phyloP scores from a whole-genome alignment of 2,888 invertebrate genomes.

The Empis livida region DNA sequence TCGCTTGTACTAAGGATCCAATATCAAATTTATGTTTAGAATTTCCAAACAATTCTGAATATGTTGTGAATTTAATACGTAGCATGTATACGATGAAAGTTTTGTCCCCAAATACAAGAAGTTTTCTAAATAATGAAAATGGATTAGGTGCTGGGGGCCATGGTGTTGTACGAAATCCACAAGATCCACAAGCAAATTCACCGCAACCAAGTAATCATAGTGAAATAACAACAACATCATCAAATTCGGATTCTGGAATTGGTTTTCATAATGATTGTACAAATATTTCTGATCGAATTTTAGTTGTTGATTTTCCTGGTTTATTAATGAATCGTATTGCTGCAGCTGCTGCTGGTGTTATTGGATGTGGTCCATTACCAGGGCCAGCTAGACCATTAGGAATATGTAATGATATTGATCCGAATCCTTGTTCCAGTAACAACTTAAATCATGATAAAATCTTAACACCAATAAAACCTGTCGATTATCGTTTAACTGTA shows the following conservation, averaged over 20 bases:
- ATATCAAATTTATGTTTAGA: slow-evolving; percentile 71
- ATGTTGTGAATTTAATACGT: slow-evolving; percentile 56
- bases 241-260: slow-evolving; percentile 91
- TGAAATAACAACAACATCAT: slow-evolving; percentile 69
- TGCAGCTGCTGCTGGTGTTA: slow-evolving; percentile 4
- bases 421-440: slow-evolving; percentile 4
- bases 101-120: slow-evolving; percentile 26
- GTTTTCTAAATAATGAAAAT: slow-evolving; percentile 19
- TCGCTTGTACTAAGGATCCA: slow-evolving; percentile 69
- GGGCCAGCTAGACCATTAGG: slow-evolving; percentile 21
- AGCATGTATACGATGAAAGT: slow-evolving; percentile 57
- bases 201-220: slow-evolving; percentile 77
- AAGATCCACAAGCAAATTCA: slow-evolving; percentile 46
- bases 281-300: slow-evolving; percentile 67
- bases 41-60: slow-evolving; percentile 77
- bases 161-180: slow-evolving; percentile 18
- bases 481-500: slow-evolving; percentile 42
- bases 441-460: slow-evolving; percentile 3
- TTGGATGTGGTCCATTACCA: slow-evolving; percentile 2
- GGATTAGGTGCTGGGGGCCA: slow-evolving; percentile 9
- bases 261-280: slow-evolving; percentile 84
- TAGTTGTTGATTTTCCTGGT: slow-evolving; percentile 60
- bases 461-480: slow-evolving; percentile 11
- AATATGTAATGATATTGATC: slow-evolving; percentile 25
- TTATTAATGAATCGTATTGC: slow-evolving; percentile 16